These are phyloP conservation scores for Typhlichthys subterraneus DNA, from an alignment of 2,797 vertebrate species.

Conservation along the genomic window DNA sequence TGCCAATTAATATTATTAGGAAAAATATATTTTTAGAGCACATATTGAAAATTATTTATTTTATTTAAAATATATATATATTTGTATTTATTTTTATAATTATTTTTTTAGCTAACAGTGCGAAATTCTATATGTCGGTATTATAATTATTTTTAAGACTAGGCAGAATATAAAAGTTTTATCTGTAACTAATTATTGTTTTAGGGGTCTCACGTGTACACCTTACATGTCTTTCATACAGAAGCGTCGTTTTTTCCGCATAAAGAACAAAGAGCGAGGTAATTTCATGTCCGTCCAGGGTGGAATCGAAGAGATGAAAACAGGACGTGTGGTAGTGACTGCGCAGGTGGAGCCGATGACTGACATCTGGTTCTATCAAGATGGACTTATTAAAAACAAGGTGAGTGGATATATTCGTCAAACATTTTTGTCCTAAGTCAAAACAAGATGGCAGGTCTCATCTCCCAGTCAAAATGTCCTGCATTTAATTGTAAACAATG, in stretches of 20 bases:
- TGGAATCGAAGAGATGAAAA: slow-evolving; percentile 87
- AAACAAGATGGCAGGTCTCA: too few relatives aligned
- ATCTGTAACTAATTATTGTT: not conserved
- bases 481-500: too few relatives aligned
- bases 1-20: not conserved
- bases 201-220: not conserved
- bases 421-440: too few relatives aligned
- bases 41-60: too few relatives aligned
- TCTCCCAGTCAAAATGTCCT: too few relatives aligned
- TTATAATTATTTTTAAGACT: too few relatives aligned
- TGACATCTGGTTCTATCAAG: slow-evolving; percentile 91
- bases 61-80: too few relatives aligned
- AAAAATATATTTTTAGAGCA: too few relatives aligned
- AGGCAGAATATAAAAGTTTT: not conserved
- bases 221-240: slow-evolving; percentile 47
- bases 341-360: slow-evolving; percentile 77
- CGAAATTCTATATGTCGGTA: too few relatives aligned
- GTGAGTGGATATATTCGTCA: slow-evolving; percentile 55
- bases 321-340: slow-evolving; percentile 85
- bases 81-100: too few relatives aligned
- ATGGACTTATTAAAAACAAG: slow-evolving; percentile 92
- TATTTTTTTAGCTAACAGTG: too few relatives aligned
- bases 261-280: slow-evolving; percentile 81
- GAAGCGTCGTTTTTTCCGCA: slow-evolving; percentile 84
- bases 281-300: slow-evolving; percentile 85